Base-by-base conservation (phyloP, 2,888 invertebrate species). In the Rhopalosiphum nymphaeae region DNA sequence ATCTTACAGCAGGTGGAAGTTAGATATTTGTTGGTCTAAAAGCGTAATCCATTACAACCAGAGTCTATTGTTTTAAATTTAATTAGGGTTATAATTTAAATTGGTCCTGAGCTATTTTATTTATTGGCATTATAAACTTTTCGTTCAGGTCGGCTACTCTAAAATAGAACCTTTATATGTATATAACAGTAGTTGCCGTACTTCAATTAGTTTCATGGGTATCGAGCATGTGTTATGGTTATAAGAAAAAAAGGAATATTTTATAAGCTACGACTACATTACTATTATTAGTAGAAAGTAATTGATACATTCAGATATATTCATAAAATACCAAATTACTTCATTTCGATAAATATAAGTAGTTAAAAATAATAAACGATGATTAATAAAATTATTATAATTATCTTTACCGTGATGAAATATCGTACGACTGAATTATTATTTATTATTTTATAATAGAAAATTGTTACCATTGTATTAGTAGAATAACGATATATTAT, bases 31-130 rank as follows among this genome's bases (percentile, higher is more conserved):
- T 88, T 36, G 21, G n/a, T 56, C 42, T 88, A 56, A 36, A 53
- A 36, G 10, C 26, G 36, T 44, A 86, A 86, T 86, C 46, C 44
- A 85, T 85, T 53, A 56, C 26, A 44, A 29, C 21, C 7, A 86
- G 11, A 29, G 57, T 89, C 57, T 29, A 61, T 89, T 57, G 89
- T 89, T 89, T 89, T 26, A 57, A 89, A 89, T 61, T 89, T 57
- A 36, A 89, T 89, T 44, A 61, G 44, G 89, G 89, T 61, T 57
- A 89, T 61, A 89, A 89, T 89, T 61, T 57, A 89, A 89, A 89
- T 89, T 89, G 89, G 57, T 29, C 9, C 3, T 0, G 42, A 57
- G 42, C 89, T 57, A 89, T 89, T 89, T 89, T 61, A 61, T 89
- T 89, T 89, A 89, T 89, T 42, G 57, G 57, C 57, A 44, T 89